These are phyloP conservation scores for Brachionus angularis DNA, from an alignment of 1,140 invertebrate species.

Conservation along the genomic window DNA sequence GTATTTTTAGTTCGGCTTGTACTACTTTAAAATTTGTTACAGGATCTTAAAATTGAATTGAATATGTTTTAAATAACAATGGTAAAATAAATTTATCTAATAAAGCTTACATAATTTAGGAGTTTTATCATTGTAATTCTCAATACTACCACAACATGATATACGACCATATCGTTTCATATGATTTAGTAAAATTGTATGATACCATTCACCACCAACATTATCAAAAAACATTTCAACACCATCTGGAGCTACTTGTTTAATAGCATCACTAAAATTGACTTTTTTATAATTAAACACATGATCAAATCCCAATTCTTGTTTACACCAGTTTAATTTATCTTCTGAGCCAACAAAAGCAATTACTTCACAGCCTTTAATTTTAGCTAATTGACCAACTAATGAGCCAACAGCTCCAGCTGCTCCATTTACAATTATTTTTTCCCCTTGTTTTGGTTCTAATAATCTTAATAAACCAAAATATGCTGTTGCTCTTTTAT, in stretches of 20 bases:
- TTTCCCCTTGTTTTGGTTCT: slow-evolving; percentile 66
- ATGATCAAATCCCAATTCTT: slow-evolving; percentile 66
- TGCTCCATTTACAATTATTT: slow-evolving; percentile 63
- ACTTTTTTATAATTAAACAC: slow-evolving; percentile 69
- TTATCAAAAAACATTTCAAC: slow-evolving; percentile 73
- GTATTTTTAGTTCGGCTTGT: slow-evolving; percentile 29
- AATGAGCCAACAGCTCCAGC: slow-evolving; percentile 66
- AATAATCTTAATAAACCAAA: slow-evolving; percentile 69
- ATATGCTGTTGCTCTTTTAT: slow-evolving; percentile 67
- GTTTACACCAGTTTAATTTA: slow-evolving; percentile 67
- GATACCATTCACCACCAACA: slow-evolving; percentile 52
- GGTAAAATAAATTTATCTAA: background rate
- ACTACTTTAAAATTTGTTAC: slow-evolving; percentile 7
- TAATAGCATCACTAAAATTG: slow-evolving; percentile 61
- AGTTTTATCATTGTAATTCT: slow-evolving; percentile 45
- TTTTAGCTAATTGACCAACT: slow-evolving; percentile 71
- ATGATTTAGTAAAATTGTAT: slow-evolving; percentile 43
- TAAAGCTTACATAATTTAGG: slow-evolving; percentile 12
- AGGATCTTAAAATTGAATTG: slow-evolving; percentile 21
- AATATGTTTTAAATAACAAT: background rate
- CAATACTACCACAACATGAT: slow-evolving; percentile 47
- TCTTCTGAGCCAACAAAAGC: slow-evolving; percentile 68
- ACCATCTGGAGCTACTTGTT: slow-evolving; percentile 65
- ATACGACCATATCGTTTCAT: slow-evolving; percentile 46
- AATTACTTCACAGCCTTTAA: slow-evolving; percentile 66